Evolutionary conservation across 2,797 vertebrate genomes (phyloP), one percentile per base, ranked within the genome.

Genomic region (Chiroxiphia lanceolata): DNA sequence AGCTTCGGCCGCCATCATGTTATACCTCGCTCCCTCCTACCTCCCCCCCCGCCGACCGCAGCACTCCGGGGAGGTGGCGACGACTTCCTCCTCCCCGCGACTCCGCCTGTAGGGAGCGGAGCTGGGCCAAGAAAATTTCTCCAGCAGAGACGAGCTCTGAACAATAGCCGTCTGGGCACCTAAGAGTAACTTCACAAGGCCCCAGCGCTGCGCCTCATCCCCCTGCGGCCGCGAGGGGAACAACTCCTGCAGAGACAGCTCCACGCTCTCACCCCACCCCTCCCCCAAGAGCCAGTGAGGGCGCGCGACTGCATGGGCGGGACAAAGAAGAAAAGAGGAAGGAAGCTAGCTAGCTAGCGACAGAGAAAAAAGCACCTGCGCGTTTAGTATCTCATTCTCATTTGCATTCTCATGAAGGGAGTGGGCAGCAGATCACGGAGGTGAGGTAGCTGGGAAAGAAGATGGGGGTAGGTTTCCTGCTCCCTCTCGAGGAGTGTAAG

Each of bases 1-100:
- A 94, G 98, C 98, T 98, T 99, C 99, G 92, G 99, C 98, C 97
- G 98, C 99, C 98, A 99, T 99, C 98, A 98, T 98, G 96, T 87
- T 96, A 95, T 92, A 96, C 88, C 95, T 95, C 94, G 14, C 82
- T 94, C 90, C 89, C 89, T 70, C 29, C 85, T 72, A 56, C 27
- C 90, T 89, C 87, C 91, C 61, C 53, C 75, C 82, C 84, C 22
- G 15, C 60, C 31, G 53, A 67, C 68, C 91, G 45, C 95, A 15
- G 87, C 90, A 59, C 88, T 86, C 92, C 61, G 71, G 90, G 94
- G 78, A 96, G 83, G 86, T 45, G 78, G 63, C 42, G 70, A 56
- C 69, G 80, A 94, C 97, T 95, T 87, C 95, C 87, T 42, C 34
- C 47, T 77, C 57, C 59, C 59, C 31, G 4, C 27, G 45, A 48